A percentile compares a stretch with the other conserved stretches of the same genome.
Conservation (phyloP, 1,140 invertebrate genomes). For the Plectrocnemia conspersa region DNA sequence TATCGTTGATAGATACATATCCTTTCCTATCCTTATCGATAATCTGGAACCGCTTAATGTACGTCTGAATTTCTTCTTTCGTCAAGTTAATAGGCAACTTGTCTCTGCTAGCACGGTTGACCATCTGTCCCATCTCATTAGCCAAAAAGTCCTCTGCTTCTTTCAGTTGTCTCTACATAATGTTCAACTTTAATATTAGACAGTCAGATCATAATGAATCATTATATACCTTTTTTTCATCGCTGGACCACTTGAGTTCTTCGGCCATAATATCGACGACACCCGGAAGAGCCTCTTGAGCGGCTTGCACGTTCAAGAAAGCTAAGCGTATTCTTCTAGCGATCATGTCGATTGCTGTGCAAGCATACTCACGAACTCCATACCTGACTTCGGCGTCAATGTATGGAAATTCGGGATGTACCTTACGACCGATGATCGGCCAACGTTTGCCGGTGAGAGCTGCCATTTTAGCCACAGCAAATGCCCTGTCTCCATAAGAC, state of each 20-base stretch:
- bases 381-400: constrained; percentile 96
- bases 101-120: constrained; percentile 81
- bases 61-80: constrained; percentile 89
- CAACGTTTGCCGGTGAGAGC: constrained; percentile 92
- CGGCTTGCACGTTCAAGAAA: constrained; percentile 95
- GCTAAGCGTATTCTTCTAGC: constrained; percentile 87
- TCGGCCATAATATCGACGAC: constrained; percentile 96
- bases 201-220: too few species aligned
- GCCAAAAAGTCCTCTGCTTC: constrained; percentile 78
- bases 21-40: constrained; percentile 96
- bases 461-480: constrained; percentile 95
- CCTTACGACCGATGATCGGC: constrained; percentile 92
- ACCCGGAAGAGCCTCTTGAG: constrained; percentile 87
- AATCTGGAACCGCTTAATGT: constrained; percentile 91
- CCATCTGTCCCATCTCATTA: constrained; percentile 94
- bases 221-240: constrained; percentile 62
- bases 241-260: constrained; percentile 88
- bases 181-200: too few species aligned
- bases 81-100: constrained; percentile 90
- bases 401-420: constrained; percentile 98
- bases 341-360: constrained; percentile 94
- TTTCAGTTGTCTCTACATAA: constrained; percentile 69
- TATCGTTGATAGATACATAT: constrained; percentile 96
- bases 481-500: constrained; percentile 97
- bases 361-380: constrained; percentile 93